Base-by-base conservation (phyloP, 2,113 vertebrate species). In the Mobula birostris region DNA sequence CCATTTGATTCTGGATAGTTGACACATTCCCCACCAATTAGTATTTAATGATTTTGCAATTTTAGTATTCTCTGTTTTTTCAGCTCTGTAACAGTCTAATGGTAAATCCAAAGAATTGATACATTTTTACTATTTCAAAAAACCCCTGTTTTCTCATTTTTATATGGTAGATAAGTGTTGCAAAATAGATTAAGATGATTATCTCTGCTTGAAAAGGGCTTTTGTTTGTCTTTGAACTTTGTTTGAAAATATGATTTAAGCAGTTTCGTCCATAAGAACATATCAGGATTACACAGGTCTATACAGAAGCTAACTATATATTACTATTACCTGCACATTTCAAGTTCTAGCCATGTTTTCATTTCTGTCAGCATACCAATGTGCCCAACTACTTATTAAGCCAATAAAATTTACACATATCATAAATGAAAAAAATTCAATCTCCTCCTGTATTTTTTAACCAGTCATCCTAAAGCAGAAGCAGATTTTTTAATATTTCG, bases 381-480 rank as follows among this genome's bases (percentile, higher is more conserved):
- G 15, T 36, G 40, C 40, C 74, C 21, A 48, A 92, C 40, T 74
- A 14, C 27, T 93, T 74, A 40, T 21, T 70, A 93, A 66, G 91
- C 91, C 91, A 93, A 36, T 40, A 93, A 74, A 72, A 93, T 93
- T 48, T 74, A 72, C 70, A 40, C 36, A 48, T 70, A 93, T 72
- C 36, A 27, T 5, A 74, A 74, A 8, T 93, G 66, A 29, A 93
- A 93, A 72, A 93, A 74, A 74, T 92, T 9, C 68, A 40, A 36
- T 72, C 68, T 74, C 68, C 66, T 19, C 68, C 19, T 36, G 36
- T 70, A 91, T 7, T 21, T 40, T 48, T 36, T 92, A 92, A 72
- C 7, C 66, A 74, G 24, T 56, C 74, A 93, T 56, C 48, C 32
- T 9, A 93, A 29, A 76, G 7, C 68, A 27, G 48, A 48, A 27